Base-by-base conservation (phyloP, 2,113 vertebrate genomes). In the Helogale parvula region DNA sequence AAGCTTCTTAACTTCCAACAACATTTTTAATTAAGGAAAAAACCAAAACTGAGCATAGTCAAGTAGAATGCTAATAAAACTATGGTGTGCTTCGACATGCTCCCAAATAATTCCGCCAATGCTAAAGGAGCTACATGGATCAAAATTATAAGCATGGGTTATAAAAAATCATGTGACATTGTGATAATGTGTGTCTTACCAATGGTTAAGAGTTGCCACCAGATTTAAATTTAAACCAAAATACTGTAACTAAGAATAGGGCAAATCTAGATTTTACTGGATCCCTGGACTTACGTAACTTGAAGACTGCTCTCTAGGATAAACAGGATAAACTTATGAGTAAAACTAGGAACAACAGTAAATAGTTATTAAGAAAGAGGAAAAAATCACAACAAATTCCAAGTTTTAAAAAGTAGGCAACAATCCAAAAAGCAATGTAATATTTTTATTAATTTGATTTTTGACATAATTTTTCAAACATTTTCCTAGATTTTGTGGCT, bases 191-290 rank as follows among this genome's bases (percentile, higher is more conserved):
- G 7, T 33, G 7, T 23, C 41, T 25, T 12, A 17, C 7, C 60
- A 72, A 4, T 29, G 19, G 41, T 54, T 14, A 4, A 27, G 35
- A 17, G 31, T 7, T 83, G 27, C 60, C 52, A 29, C 15, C 17
- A 35, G 19, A 50, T 35, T 79, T 89, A 85, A 90, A 77, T 77
- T 68, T 90, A 79, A 97, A 68, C 31, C 69, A 29, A 90, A 81
- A 82, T 12, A 41, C 27, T 47, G 3, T 50, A 90, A 27, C 71
- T 91, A 84, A 90, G 74, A 80, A 74, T 50, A 50, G 19, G 50
- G 71, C 25, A 72, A 72, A 74, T 68, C 17, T 12, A 41, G 21
- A 6, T 23, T 23, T 50, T 16, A 33, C 0, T 12, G 9, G 25
- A n/a, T 25, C 47, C n/a, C 41, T 10, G 45, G n/a, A 52, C 88